phyloP scores from a whole-genome alignment of 92 coral and sea anemone genomes.

The Phenganax marumi region DNA sequence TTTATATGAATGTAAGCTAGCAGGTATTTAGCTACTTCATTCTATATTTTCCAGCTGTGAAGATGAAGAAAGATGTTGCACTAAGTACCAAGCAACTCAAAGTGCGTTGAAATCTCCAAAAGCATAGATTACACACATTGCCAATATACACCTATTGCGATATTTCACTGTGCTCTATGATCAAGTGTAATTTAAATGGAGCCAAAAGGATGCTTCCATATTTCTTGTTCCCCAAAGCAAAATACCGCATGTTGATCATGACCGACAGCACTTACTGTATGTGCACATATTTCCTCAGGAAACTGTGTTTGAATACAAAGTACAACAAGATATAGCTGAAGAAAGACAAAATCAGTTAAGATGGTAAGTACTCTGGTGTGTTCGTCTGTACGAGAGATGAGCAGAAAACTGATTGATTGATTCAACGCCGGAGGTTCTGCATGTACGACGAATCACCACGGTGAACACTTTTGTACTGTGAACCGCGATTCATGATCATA shows the following conservation, averaged over 20 bases:
- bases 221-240: too few species aligned
- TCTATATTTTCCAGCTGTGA: conserved; percentile 73
- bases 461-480: too few species aligned
- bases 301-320: conserved; percentile 92
- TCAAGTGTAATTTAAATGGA: too few species aligned
- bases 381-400: neutral
- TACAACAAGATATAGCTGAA: conserved; percentile 86
- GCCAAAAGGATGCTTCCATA: too few species aligned
- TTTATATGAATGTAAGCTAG: neutral
- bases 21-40: neutral
- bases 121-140: neutral
- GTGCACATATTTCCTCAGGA: conserved; percentile 56
- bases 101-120: conserved; percentile 48
- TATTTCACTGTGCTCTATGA: neutral
- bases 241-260: neutral
- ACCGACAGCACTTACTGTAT: neutral
- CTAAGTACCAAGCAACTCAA: conserved; percentile 93
- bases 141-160: too few species aligned
- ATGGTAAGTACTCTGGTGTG: conserved; percentile 62
- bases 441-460: too few species aligned
- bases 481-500: neutral
- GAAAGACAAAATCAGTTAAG: conserved; percentile 94
- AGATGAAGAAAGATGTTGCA: conserved; percentile 70
- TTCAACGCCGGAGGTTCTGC: too few species aligned
- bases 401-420: too few species aligned